Base-by-base conservation (phyloP, 2,113 vertebrate species). In the Rhinichthys klamathensis region DNA sequence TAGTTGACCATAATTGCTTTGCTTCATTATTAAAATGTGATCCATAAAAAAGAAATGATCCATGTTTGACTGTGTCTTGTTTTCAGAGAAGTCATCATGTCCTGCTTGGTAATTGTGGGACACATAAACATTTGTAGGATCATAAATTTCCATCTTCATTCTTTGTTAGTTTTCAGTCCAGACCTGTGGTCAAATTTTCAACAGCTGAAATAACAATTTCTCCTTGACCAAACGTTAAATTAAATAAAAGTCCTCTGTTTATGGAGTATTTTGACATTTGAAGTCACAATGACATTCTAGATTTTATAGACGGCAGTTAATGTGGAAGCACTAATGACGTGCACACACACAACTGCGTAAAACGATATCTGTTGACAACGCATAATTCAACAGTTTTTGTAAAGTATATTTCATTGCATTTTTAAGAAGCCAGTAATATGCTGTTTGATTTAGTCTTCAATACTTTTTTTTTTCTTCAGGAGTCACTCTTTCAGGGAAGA, bases 241-340 rank as follows among this genome's bases (percentile, higher is more conserved):
- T 76, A 80, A 85, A 85, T 60, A 49, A 67, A 49, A 63, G 70
- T 70, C 9, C 30, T 38, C 23, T 44, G 79, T 75, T 61, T 84
- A 74, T 84, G 44, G 76, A 60, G 72, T 44, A 75, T 56, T 78
- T 56, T 88, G 87, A 77, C 13, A 83, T 67, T 86, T 23, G 83
- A 84, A 88, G 87, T 87, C 82, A 89, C 90, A 0, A 86, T 93
- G 91, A 93, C 92, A 89, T 92, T 93, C 83, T 79, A 87, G 89
- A 90, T 93, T 91, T 93, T 92, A 94, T 90, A 92, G 92, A 89
- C 90, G 75, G 84, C 82, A 85, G 91, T 92, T 92, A 93, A 92
- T 92, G 89, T 94, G 92, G 91, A 92, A 94, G 90, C 87, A 67
- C 91, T 93, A 92, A 93, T 9, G 85, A 81, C 6, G 3, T 35